A percentile compares a stretch with the other conserved stretches of the same genome.
These are phyloP conservation scores for Rana temporaria DNA, from an alignment of 2,113 vertebrate genomes.

Conservation along the genomic window DNA sequence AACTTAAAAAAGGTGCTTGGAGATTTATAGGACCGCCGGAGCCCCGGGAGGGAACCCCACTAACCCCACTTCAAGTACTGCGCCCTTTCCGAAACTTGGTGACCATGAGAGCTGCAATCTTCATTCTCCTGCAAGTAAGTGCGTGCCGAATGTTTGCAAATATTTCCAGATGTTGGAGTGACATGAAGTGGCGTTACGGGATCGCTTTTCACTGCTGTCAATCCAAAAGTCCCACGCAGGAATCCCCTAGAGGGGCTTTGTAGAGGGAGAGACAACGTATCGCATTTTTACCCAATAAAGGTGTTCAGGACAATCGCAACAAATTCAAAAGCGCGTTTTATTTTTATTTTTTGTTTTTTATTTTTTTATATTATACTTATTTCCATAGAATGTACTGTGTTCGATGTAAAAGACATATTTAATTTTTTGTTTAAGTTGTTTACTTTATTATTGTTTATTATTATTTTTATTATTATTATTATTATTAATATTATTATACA, in stretches of 20 bases:
- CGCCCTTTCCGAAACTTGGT: not conserved
- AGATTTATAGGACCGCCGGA: not conserved
- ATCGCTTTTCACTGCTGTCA: not conserved
- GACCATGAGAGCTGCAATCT: slow-evolving; percentile 42
- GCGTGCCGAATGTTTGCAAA: not conserved
- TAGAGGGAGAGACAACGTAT: no score
- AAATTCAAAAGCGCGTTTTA: no score
- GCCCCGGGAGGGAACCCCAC: not conserved
- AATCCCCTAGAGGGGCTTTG: not conserved
- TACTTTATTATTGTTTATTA: no score
- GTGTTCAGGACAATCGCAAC: no score
- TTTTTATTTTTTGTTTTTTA: no score
- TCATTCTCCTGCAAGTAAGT: slow-evolving; percentile 54
- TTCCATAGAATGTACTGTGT: no score
- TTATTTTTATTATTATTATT: no score
- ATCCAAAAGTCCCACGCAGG: not conserved
- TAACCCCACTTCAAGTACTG: not conserved
- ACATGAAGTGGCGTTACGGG: not conserved
- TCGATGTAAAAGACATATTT: no score
- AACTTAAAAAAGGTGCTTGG: not conserved
- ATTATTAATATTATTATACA: no score
- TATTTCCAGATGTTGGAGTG: not conserved
- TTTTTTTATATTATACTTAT: no score
- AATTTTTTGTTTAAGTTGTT: no score
- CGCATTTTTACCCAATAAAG: no score